Conservation (phyloP, 64 coral and sea anemone genomes). For the Exaiptasia diaphana region DNA sequence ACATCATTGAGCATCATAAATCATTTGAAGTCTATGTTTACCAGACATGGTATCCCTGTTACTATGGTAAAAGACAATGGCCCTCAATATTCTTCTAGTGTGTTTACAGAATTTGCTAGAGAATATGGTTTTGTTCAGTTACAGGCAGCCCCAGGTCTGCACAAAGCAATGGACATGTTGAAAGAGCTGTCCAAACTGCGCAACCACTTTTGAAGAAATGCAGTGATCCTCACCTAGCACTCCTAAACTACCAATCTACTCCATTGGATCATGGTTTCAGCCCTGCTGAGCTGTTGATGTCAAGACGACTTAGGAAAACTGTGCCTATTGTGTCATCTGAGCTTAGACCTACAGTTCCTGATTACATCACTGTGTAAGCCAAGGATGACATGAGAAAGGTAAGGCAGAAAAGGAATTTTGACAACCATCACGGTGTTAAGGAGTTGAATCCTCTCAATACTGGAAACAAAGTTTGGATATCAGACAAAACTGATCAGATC, state of each 20-base stretch:
- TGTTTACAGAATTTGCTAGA: background rate
- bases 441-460: constrained; percentile 24
- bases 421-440: constrained; percentile 35
- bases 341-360: background rate
- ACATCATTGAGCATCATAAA: background rate
- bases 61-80: constrained; percentile 18
- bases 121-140: background rate
- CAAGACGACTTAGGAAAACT: background rate
- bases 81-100: background rate
- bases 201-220: background rate
- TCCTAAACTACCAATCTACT: background rate
- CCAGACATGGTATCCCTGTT: constrained; percentile 18
- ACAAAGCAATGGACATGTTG: constrained; percentile 2
- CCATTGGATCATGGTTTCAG: background rate
- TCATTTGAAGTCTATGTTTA: constrained; percentile 30
- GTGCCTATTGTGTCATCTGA: background rate
- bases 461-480: constrained; percentile 32
- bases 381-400: constrained; percentile 51
- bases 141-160: background rate
- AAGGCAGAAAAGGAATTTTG: constrained; percentile 37
- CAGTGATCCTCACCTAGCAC: background rate
- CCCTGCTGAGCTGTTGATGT: background rate
- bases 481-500: no score
- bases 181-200: background rate
- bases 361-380: constrained; percentile 2